Conservation (phyloP, 2,113 vertebrate genomes). For the Ascaphus truei region DNA sequence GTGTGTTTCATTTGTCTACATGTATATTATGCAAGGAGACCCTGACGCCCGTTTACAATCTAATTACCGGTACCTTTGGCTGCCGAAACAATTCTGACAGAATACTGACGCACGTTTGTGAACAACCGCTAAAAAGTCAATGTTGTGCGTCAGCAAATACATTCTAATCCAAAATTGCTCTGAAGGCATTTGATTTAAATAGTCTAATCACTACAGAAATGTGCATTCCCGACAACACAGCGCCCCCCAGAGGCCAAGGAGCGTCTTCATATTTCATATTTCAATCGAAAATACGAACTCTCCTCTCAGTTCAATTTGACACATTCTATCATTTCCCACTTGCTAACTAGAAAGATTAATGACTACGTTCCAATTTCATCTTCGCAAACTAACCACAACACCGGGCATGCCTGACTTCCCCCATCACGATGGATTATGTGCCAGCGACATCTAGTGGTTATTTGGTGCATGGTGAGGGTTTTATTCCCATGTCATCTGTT, state of each 20-base stretch:
- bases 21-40: too few species aligned
- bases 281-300: slow-evolving; percentile 8
- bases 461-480: slow-evolving; percentile 46
- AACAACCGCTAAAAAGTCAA: neutral
- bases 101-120: neutral
- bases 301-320: slow-evolving; percentile 25
- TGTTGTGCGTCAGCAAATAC: slow-evolving; percentile 7
- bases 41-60: neutral
- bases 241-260: slow-evolving; percentile 21
- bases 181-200: neutral
- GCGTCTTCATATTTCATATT: slow-evolving; percentile 11
- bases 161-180: neutral
- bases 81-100: neutral
- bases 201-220: neutral
- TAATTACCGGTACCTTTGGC: neutral
- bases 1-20: too few species aligned
- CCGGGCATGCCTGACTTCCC: slow-evolving; percentile 24
- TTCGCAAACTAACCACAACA: slow-evolving; percentile 12
- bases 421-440: slow-evolving; percentile 41
- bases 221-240: slow-evolving; percentile 4
- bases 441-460: slow-evolving; percentile 72
- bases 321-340: slow-evolving; percentile 13
- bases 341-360: slow-evolving; percentile 40
- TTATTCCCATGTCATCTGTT: too few species aligned
- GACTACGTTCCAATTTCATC: slow-evolving; percentile 36